phyloP scores from a whole-genome alignment of 1,140 invertebrate species.

The Zaprionus kolodkinae region DNA sequence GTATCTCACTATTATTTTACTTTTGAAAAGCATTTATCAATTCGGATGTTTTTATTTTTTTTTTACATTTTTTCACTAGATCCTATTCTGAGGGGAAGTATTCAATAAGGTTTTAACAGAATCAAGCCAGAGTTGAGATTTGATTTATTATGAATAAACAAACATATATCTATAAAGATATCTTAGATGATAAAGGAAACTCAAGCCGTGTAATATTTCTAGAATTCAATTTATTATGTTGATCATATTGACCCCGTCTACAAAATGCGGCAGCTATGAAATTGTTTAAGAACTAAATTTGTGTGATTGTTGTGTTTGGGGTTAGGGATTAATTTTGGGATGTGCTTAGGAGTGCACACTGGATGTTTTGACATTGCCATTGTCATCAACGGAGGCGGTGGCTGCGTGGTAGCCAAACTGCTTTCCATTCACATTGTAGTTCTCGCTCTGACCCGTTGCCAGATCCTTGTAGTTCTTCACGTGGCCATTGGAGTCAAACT shows the following conservation, averaged over 20 bases:
- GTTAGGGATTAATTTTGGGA: neutral
- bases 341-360: slow-evolving; percentile 77
- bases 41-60: too few relatives aligned
- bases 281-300: slow-evolving; percentile 7
- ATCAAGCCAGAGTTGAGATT: too few relatives aligned
- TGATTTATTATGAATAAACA: too few relatives aligned
- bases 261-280: slow-evolving; percentile 10
- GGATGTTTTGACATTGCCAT: slow-evolving; percentile 79
- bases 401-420: slow-evolving; percentile 76
- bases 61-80: too few relatives aligned
- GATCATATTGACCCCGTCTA: slow-evolving; percentile 5
- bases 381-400: slow-evolving; percentile 83
- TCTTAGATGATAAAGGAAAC: too few relatives aligned
- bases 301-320: neutral
- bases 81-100: too few relatives aligned
- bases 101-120: too few relatives aligned
- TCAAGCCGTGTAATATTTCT: neutral
- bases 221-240: slow-evolving; percentile 24
- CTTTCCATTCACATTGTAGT: slow-evolving; percentile 75
- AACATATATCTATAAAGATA: too few relatives aligned
- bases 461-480: slow-evolving; percentile 81
- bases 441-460: slow-evolving; percentile 81
- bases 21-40: too few relatives aligned
- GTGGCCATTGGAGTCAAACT: slow-evolving; percentile 72
- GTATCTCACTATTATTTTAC: too few relatives aligned